Conservation (phyloP, 2,113 vertebrate species). For the Brachypteracias leptosomus region DNA sequence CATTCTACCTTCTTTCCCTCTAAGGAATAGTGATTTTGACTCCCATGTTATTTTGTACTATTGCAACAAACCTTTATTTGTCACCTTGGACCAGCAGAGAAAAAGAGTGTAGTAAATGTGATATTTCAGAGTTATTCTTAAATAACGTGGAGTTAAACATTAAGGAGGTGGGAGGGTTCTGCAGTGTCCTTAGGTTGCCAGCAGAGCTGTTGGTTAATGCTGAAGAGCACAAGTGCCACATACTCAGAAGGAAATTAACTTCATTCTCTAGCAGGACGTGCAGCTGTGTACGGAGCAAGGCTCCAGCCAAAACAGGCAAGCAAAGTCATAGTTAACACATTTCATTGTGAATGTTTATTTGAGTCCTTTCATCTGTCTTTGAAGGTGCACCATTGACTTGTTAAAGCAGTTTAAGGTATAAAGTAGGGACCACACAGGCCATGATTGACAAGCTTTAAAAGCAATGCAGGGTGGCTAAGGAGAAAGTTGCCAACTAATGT, state of each 20-base stretch:
- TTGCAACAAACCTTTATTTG: not conserved
- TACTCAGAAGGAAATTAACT: not conserved
- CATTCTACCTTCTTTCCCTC: not conserved
- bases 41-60: not conserved
- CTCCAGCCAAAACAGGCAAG: not conserved
- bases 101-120: not conserved
- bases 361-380: slow-evolving; percentile 30
- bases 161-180: not conserved
- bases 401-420: not conserved
- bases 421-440: not conserved
- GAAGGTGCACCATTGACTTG: not conserved
- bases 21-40: not conserved
- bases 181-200: not conserved
- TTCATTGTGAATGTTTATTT: not conserved
- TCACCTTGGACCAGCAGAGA: not conserved
- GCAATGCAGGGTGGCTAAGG: not conserved
- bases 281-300: not conserved
- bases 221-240: not conserved
- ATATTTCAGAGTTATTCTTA: not conserved
- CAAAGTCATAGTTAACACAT: not conserved
- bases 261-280: not conserved
- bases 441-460: not conserved
- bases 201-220: not conserved
- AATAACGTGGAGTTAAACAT: not conserved
- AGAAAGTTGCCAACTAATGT: not conserved